A percentile compares a stretch with the other conserved stretches of the same genome.
Evolutionary conservation across 2,797 vertebrate genomes (phyloP).

Genomic region (Syncerus caffer): DNA sequence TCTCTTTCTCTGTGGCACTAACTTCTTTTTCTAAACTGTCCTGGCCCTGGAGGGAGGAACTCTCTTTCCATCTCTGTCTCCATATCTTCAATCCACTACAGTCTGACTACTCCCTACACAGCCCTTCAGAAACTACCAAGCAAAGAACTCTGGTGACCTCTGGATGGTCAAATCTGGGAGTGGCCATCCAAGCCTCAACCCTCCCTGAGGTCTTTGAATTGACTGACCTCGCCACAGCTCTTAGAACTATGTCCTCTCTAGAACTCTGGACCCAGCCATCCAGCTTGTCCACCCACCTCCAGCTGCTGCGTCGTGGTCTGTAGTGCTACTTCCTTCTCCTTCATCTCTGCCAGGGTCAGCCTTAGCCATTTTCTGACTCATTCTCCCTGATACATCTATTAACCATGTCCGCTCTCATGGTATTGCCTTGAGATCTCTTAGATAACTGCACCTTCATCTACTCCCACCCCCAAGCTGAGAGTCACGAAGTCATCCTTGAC

Average conservation of each 20-base stretch:
- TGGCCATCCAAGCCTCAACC: background rate
- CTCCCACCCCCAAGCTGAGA: background rate
- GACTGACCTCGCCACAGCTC: background rate
- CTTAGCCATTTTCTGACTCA: background rate
- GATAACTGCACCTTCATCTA: background rate
- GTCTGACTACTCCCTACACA: background rate
- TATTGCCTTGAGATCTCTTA: background rate
- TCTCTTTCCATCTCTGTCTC: background rate
- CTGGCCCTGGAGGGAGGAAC: background rate
- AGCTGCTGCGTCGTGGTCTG: background rate
- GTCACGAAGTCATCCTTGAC: background rate
- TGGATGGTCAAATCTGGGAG: background rate
- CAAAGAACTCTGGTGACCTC: background rate
- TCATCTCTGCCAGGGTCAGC: background rate
- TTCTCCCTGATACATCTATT: background rate
- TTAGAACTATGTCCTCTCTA: background rate
- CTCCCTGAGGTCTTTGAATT: background rate
- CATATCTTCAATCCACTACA: background rate
- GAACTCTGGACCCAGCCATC: background rate
- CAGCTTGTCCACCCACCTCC: background rate
- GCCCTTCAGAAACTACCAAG: background rate
- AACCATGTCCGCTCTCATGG: background rate
- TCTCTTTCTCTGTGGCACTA: background rate
- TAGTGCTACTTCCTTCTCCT: background rate
- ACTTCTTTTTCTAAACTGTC: background rate